Percentiles rank a stretch among this genome's conserved stretches.
Evolutionary conservation across 2,797 vertebrate species (phyloP).

Genomic region (Agapornis canus): DNA sequence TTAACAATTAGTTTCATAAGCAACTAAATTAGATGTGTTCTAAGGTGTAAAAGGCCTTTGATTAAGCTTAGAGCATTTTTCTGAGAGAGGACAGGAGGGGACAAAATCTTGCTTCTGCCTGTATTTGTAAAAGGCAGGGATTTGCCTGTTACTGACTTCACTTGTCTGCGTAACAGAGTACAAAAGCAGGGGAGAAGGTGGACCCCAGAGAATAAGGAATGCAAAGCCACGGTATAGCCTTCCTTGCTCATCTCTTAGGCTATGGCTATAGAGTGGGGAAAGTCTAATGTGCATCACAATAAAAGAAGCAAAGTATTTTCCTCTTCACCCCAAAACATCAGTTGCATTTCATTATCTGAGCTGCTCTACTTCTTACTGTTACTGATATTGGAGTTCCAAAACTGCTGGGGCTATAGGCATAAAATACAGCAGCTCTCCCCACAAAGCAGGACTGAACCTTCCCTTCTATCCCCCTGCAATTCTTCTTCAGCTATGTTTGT

Average conservation of each 20-base stretch:
- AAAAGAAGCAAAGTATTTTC: background rate
- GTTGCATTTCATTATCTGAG: background rate
- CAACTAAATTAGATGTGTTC: background rate
- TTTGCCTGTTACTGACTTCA: background rate
- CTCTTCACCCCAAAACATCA: background rate
- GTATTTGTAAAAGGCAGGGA: background rate
- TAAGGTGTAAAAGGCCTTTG: background rate
- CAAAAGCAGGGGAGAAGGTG: background rate
- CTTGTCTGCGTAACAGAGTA: background rate
- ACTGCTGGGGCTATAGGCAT: rapidly evolving
- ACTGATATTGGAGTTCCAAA: background rate
- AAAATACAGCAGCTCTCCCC: background rate
- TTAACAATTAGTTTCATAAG: background rate
- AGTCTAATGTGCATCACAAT: background rate
- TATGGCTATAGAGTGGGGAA: background rate
- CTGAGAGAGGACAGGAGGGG: rapidly evolving
- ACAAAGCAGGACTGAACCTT: background rate
- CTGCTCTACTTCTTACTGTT: background rate
- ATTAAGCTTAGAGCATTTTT: background rate
- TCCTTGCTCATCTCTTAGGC: background rate
- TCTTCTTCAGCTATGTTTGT: background rate
- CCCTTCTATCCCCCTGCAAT: rapidly evolving
- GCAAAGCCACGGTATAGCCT: background rate
- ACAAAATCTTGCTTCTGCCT: background rate
- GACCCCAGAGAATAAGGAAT: background rate